Base-by-base conservation (phyloP, 2,113 vertebrate species). In the Athene cunicularia region DNA sequence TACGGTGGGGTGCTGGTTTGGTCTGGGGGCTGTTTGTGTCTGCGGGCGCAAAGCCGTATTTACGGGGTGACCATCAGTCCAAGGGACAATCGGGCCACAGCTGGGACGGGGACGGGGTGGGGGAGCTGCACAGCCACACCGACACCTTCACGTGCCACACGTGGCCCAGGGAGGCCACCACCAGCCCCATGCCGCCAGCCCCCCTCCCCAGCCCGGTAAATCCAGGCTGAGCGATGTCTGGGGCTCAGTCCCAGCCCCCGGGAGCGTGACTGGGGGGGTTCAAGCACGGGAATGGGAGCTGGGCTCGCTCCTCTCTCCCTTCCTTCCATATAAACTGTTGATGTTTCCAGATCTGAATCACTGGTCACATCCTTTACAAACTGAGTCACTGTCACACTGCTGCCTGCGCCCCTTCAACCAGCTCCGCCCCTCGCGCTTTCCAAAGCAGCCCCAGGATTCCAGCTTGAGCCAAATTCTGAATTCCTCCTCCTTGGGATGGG, bases 261-360 rank as follows among this genome's bases (percentile, higher is more conserved):
- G 41, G 33, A 59, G 21, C 2, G 55, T 11, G 56, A 30, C 70
- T 1, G 37, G 8, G 49, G 58, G 32, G 66, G 24, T 67, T 3
- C 62, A 49, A 41, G 63, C 5, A 12, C 17, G 41, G 80, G 58
- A 67, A 49, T 2, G 2, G 41, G 63, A 77, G 55, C 33, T 4
- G 17, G 30, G 4, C 33, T 89, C 81, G 64, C 73, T 84, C 92
- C 70, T 43, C 0, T 77, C 80, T 73, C 93, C 71, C 71, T 93
- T 80, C 74, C 93, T 81, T 37, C 63, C 67, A 0, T 11, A 28
- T 2, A 7, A 70, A 64, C 2, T 70, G 95, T 80, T 80, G 90
- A 24, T 76, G 68, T 73, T 88, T 49, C 75, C 90, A 96, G 84
- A 12, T 52, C 72, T 83, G 93, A 94, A 86, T 93, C 90, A 64